Evolutionary conservation across 2,797 vertebrate genomes (phyloP), one percentile per base, ranked within the genome.

Genomic region (Loris lydekkerianus): DNA sequence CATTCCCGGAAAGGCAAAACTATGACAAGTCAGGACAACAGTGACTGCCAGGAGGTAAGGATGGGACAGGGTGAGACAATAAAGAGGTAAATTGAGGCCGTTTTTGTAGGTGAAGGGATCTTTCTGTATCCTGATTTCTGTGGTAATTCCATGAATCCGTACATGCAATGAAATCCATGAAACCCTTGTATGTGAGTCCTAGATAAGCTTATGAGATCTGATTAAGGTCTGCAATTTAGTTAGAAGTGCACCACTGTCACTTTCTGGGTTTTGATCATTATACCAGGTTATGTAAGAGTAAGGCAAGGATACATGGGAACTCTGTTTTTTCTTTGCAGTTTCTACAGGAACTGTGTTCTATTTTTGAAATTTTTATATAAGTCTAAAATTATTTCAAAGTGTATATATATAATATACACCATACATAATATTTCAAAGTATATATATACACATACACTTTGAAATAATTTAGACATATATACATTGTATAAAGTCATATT

Each of bases 281-380:
- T 53, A 60, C 81, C 75, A 2, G 43, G 49, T 94, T 95, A 96
- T 78, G 8, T 90, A 92, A 96, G 91, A 85, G 37, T 15, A 23
- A 76, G 34, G 43, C 34, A 56, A 86, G 83, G 61, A n/a, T 63
- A 60, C 46, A 5, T 85, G 76, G 85, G 88, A 77, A 67, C 53
- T 56, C 49, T 63, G 83, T 94, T 91, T 87, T 96, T 83, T 97
- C 93, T 96, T 96, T 91, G 46, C 18, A 40, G 69, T 86, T 93
- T 89, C 91, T 90, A 43, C 81, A 96, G 85, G 88, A 96, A 96
- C 87, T 94, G 46, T 86, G 69, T 91, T 93, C 97, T 97, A 93
- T 95, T 96, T 95, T 86, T 93, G 89, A 95, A 89, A 95, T 69
- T 93, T 94, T 81, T 96, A 94, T 95, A 90, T 82, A 72, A 89